Percentiles rank a stretch among this genome's conserved stretches.
phyloP scores from a whole-genome alignment of 2,113 vertebrate genomes.

The Aegotheles bennettii region DNA sequence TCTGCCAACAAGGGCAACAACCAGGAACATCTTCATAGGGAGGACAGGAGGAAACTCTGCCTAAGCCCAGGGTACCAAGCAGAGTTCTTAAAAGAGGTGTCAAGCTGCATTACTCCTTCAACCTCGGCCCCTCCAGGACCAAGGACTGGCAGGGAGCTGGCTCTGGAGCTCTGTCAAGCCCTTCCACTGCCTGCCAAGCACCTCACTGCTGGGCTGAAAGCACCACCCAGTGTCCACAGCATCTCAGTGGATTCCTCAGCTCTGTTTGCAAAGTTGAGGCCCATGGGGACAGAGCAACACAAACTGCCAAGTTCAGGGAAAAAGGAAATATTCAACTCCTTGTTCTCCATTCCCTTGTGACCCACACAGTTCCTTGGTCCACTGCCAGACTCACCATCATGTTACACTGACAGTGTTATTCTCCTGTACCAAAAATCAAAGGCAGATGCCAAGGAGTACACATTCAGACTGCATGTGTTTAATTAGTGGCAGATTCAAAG shows the following conservation, averaged over 20 bases:
- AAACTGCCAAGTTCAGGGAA: neutral
- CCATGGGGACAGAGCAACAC: too few species aligned
- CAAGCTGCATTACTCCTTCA: neutral
- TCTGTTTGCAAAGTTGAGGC: neutral
- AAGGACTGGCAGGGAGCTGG: neutral
- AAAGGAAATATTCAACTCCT: neutral
- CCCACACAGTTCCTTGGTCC: too few species aligned
- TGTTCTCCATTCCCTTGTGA: neutral
- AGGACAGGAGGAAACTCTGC: neutral
- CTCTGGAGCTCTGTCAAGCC: neutral
- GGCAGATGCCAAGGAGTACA: neutral
- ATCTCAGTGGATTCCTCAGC: accelerated
- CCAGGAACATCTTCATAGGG: neutral
- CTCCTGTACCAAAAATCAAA: neutral
- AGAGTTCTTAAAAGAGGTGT: neutral
- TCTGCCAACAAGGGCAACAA: neutral
- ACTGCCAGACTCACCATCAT: neutral
- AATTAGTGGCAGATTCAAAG: neutral
- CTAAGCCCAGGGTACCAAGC: neutral
- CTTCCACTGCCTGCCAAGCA: neutral
- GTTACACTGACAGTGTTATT: neutral
- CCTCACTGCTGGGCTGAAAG: neutral
- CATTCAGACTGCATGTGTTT: neutral
- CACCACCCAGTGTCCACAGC: neutral
- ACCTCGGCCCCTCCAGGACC: too few species aligned